phyloP scores from a whole-genome alignment of 1,140 invertebrate genomes.

The Orussus abietinus region DNA sequence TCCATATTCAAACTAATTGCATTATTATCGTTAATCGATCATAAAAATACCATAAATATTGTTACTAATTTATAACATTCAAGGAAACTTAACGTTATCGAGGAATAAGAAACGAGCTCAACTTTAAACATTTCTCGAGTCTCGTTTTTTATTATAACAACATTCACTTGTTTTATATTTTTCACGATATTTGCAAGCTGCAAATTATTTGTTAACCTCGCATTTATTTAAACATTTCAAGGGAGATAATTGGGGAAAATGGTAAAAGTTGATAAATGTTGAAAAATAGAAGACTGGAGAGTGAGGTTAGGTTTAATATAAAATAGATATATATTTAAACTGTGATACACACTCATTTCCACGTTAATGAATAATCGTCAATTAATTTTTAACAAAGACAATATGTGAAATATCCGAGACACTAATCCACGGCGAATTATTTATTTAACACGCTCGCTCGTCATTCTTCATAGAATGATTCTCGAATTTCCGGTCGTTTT shows the following conservation, averaged over 20 bases:
- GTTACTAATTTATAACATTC: neutral
- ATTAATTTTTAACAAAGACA: slow-evolving; percentile 31
- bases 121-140: no score
- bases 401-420: slow-evolving; percentile 23
- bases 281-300: neutral
- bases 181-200: slow-evolving; percentile 21
- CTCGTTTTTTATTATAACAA: slow-evolving; percentile 18
- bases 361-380: slow-evolving; percentile 23
- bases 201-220: slow-evolving; percentile 20
- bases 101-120: no score
- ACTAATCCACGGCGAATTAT: slow-evolving; percentile 22
- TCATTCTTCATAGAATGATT: no score
- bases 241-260: slow-evolving; percentile 22
- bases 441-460: no score
- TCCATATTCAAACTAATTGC: slow-evolving; percentile 3
- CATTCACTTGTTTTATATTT: slow-evolving; percentile 20
- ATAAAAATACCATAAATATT: slow-evolving; percentile 1
- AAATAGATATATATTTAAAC: slow-evolving; percentile 49
- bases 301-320: slow-evolving; percentile 26
- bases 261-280: slow-evolving; percentile 11
- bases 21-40: slow-evolving; percentile 7
- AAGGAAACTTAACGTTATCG: no score
- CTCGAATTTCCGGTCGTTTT: no score
- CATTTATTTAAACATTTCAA: slow-evolving; percentile 27
- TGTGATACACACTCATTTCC: slow-evolving; percentile 42